Percentiles rank a stretch among this genome's conserved stretches.
Evolutionary conservation across 2,113 vertebrate genomes (phyloP).

Genomic region (Tichodroma muraria): DNA sequence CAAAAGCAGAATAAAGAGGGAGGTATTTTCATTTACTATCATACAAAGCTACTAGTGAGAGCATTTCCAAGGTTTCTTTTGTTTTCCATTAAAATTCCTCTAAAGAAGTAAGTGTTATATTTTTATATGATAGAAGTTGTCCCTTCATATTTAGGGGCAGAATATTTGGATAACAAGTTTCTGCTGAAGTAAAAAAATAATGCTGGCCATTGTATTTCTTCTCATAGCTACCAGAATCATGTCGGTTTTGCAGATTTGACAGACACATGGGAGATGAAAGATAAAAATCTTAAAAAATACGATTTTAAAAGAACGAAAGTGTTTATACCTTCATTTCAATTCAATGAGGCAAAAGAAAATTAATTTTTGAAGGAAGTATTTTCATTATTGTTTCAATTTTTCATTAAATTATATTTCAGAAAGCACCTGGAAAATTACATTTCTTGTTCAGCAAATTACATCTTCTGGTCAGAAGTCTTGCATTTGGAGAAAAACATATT

Average conservation of each 20-base stretch:
- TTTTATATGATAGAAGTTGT: not conserved
- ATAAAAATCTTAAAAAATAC: fast-evolving
- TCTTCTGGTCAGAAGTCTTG: not conserved
- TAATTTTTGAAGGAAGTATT: not conserved
- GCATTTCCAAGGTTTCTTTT: not conserved
- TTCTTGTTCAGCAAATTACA: not conserved
- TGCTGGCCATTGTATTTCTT: not conserved
- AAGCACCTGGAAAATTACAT: not conserved
- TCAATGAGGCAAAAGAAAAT: not conserved
- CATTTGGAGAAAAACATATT: not conserved
- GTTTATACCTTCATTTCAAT: not conserved
- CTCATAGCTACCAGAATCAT: not conserved
- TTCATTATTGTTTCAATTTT: not conserved
- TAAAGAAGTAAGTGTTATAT: not conserved
- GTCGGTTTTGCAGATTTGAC: not conserved
- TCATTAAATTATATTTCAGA: not conserved
- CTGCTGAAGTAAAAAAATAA: not conserved
- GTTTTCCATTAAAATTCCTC: not conserved
- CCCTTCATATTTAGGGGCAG: not conserved
- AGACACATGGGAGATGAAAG: not conserved
- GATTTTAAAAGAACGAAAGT: not conserved
- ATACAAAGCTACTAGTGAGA: not conserved
- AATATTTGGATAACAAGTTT: not conserved
- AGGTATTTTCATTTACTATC: not conserved
- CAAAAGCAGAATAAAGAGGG: not conserved